A percentile compares a stretch with the other conserved stretches of the same genome.
Evolutionary conservation across 2,797 vertebrate species (phyloP).

Genomic region (Lepus oiostolus): DNA sequence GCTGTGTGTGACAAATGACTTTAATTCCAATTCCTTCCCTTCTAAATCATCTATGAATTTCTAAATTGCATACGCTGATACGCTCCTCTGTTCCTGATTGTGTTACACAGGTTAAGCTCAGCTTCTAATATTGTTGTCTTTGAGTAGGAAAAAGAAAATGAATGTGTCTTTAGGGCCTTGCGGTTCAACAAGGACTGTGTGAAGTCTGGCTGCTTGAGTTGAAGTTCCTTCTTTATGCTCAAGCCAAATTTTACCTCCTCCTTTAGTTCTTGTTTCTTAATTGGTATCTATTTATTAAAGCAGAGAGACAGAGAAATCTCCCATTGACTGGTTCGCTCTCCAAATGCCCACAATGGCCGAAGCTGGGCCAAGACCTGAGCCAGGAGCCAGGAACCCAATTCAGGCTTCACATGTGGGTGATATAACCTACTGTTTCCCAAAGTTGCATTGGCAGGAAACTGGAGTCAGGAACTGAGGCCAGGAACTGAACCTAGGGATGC

Average conservation of each 20-base stretch:
- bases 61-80: constrained; percentile 19
- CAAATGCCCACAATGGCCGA: too few species aligned
- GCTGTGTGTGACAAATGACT: background rate
- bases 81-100: constrained; percentile 5
- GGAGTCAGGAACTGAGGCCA: too few species aligned
- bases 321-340: too few species aligned
- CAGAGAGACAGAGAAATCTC: too few species aligned
- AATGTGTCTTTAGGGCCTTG: constrained; percentile 30
- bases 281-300: too few species aligned
- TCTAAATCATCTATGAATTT: constrained; percentile 40
- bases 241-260: constrained; percentile 45
- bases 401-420: too few species aligned
- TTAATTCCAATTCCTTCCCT: constrained; percentile 1
- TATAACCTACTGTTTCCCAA: too few species aligned
- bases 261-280: background rate
- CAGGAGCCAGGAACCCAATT: too few species aligned
- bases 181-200: constrained; percentile 12
- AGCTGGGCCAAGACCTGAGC: too few species aligned
- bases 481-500: too few species aligned
- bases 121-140: constrained; percentile 12
- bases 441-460: too few species aligned
- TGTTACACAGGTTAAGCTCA: background rate
- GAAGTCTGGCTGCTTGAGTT: background rate
- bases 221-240: constrained; percentile 16
- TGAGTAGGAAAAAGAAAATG: constrained; percentile 47